These are phyloP conservation scores for Meganola albula DNA, from an alignment of 2,888 invertebrate genomes.

Conservation along the genomic window DNA sequence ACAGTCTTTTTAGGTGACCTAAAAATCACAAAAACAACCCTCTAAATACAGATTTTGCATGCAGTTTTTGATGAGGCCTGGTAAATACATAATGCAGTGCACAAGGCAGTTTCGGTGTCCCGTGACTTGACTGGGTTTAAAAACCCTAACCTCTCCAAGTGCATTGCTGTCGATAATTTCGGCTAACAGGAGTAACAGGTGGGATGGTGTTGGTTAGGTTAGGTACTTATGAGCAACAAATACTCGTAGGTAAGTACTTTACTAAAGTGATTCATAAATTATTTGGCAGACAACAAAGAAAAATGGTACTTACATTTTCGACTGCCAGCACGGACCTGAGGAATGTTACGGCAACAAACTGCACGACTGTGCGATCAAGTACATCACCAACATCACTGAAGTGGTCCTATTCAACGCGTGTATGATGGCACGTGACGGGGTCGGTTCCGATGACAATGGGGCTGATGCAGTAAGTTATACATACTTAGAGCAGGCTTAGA, in stretches of 20 bases:
- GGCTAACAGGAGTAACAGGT: too few species aligned
- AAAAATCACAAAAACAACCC: too few species aligned
- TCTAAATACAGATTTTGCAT: too few species aligned
- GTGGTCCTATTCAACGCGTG: conserved; percentile 80
- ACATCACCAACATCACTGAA: conserved; percentile 69
- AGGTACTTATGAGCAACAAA: neutral
- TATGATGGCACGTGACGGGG: conserved; percentile 74
- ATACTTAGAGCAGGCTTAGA: too few species aligned
- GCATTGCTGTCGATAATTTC: too few species aligned
- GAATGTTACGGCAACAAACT: conserved; percentile 88
- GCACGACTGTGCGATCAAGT: conserved; percentile 80
- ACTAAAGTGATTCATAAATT: neutral
- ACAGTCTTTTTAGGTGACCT: too few species aligned
- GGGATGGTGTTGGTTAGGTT: neutral
- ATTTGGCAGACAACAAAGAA: conserved; percentile 32
- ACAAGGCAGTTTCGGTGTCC: neutral
- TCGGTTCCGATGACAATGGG: conserved; percentile 38
- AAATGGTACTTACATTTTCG: conserved; percentile 54
- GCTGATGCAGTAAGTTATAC: conserved; percentile 40
- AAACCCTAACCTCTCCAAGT: too few species aligned
- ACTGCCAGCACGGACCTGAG: conserved; percentile 84
- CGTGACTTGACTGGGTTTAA: neutral
- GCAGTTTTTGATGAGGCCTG: too few species aligned
- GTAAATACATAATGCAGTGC: too few species aligned
- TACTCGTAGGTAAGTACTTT: neutral